Conservation (phyloP, 2,888 invertebrate genomes). For the Metellina segmentata region DNA sequence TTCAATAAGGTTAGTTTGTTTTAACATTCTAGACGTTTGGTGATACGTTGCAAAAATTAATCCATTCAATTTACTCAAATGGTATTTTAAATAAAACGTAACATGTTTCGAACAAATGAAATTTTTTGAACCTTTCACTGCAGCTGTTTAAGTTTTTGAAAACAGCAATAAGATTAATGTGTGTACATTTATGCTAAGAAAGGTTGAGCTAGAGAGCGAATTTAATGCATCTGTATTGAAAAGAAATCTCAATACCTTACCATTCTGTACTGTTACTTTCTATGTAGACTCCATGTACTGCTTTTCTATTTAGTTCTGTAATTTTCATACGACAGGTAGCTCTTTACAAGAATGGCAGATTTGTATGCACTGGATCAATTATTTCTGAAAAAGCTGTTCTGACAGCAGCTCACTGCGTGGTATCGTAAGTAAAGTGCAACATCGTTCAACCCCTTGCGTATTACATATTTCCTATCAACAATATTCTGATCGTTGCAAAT, state of each 20-base stretch:
- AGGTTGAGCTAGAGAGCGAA: background rate
- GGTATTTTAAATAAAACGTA: too few species aligned
- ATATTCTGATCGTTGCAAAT: background rate
- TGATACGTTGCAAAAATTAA: too few species aligned
- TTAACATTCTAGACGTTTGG: too few species aligned
- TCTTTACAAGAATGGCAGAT: constrained; percentile 13
- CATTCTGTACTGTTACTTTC: background rate
- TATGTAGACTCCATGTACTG: background rate
- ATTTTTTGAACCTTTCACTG: too few species aligned
- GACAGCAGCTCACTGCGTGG: constrained; percentile 60
- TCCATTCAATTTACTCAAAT: too few species aligned
- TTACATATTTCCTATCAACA: background rate
- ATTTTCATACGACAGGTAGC: constrained; percentile 33
- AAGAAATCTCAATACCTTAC: background rate
- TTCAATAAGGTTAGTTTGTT: too few species aligned
- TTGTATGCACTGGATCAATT: constrained; percentile 31
- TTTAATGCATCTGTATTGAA: background rate
- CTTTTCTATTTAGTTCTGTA: background rate
- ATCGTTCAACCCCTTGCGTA: too few species aligned
- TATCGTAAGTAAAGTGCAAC: constrained; percentile 32
- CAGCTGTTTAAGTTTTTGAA: too few species aligned
- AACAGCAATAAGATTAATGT: too few species aligned
- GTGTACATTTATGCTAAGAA: too few species aligned
- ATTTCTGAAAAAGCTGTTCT: constrained; percentile 20
- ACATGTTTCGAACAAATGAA: too few species aligned